These are phyloP conservation scores for Argyrosomus japonicus DNA, from an alignment of 2,113 vertebrate genomes.

Conservation along the genomic window DNA sequence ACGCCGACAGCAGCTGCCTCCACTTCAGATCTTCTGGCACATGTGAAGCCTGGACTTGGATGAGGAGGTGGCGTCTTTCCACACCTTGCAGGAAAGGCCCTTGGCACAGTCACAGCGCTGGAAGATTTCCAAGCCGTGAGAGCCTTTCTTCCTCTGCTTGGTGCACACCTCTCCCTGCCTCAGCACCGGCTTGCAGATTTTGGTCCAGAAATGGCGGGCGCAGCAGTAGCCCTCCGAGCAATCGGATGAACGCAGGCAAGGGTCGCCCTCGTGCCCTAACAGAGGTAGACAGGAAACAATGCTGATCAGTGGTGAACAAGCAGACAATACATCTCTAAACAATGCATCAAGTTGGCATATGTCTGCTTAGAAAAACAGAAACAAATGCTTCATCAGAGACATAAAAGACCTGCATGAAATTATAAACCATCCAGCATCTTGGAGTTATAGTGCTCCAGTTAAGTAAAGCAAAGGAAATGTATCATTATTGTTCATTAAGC, in stretches of 20 bases:
- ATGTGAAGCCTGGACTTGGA: conserved; percentile 97
- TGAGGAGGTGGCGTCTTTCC: conserved; percentile 97
- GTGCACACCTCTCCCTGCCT: conserved; percentile 94
- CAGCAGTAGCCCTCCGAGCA: conserved; percentile 94
- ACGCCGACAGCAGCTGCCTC: conserved; percentile 57
- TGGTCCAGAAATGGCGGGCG: conserved; percentile 97
- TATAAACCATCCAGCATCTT: conserved; percentile 29
- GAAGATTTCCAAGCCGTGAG: conserved; percentile 95
- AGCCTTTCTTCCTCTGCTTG: conserved; percentile 94
- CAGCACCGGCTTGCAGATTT: conserved; percentile 97
- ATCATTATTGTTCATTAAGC: conserved; percentile 58
- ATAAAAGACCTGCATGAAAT: conserved; percentile 28
- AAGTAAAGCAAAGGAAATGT: conserved; percentile 58
- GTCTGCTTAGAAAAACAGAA: conserved; percentile 28
- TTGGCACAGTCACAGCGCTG: conserved; percentile 97
- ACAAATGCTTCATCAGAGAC: conserved; percentile 33
- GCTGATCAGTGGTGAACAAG: conserved; percentile 4
- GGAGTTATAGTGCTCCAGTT: conserved; percentile 11
- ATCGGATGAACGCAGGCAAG: conserved; percentile 93
- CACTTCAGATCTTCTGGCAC: conserved; percentile 94
- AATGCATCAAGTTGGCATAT: background rate
- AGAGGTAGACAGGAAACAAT: conserved; percentile 15
- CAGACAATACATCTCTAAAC: background rate
- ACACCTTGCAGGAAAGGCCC: conserved; percentile 96
- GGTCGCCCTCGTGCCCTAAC: conserved; percentile 92